Evolutionary conservation across 2,797 vertebrate species (phyloP).

Genomic region (Naso thynnoides): DNA sequence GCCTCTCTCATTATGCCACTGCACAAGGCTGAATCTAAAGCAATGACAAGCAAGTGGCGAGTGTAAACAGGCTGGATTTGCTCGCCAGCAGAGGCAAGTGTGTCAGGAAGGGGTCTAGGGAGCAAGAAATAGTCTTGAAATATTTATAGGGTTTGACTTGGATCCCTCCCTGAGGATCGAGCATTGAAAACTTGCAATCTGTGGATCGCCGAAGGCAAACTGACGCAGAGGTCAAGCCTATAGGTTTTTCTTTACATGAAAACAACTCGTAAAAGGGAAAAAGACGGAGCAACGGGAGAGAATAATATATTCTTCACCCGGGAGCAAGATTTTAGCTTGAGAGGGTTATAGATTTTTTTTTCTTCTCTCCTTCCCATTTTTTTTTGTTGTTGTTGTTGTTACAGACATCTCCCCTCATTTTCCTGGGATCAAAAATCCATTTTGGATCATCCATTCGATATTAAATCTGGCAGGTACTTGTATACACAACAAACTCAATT

Average conservation of each 20-base stretch:
- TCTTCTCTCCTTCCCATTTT: constrained; percentile 52
- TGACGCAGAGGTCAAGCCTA: constrained; percentile 87
- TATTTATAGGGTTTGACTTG: constrained; percentile 92
- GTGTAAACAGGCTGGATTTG: constrained; percentile 71
- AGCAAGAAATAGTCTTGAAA: constrained; percentile 86
- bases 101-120: constrained; percentile 77
- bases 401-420: constrained; percentile 88
- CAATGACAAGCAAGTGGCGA: constrained; percentile 70
- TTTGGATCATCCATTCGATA: constrained; percentile 87
- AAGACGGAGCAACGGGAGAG: constrained; percentile 69
- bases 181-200: constrained; percentile 87
- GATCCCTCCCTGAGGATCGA: constrained; percentile 86
- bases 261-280: constrained; percentile 86
- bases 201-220: constrained; percentile 88
- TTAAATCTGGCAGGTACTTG: constrained; percentile 90
- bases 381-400: constrained; percentile 60
- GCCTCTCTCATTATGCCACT: constrained; percentile 71
- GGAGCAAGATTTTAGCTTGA: constrained; percentile 83
- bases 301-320: constrained; percentile 83
- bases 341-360: constrained; percentile 84
- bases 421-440: constrained; percentile 89
- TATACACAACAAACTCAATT: constrained; percentile 90
- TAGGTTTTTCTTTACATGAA: constrained; percentile 92
- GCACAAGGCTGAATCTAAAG: constrained; percentile 72
- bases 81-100: constrained; percentile 67